These are phyloP conservation scores for Oenanthe melanoleuca DNA, from an alignment of 2,113 vertebrate species.

Conservation along the genomic window DNA sequence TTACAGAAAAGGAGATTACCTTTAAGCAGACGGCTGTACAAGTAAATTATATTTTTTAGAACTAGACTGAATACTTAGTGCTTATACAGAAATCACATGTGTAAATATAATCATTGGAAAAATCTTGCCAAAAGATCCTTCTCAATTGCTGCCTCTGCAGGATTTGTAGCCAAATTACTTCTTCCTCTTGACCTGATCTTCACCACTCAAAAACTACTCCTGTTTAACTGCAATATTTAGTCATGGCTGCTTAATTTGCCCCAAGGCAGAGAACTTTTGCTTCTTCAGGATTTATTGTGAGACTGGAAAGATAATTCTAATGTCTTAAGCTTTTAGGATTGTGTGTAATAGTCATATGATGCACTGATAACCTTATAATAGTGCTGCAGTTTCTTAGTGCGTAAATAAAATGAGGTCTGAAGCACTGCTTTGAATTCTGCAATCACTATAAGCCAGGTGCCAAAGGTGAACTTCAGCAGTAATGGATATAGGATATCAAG, in stretches of 20 bases:
- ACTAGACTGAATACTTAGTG: background rate
- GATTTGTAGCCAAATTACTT: background rate
- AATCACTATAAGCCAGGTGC: background rate
- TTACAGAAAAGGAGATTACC: background rate
- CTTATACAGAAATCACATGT: background rate
- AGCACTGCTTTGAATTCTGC: background rate
- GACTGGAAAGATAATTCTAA: background rate
- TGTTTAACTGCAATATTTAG: background rate
- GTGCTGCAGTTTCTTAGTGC: background rate
- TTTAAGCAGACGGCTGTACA: background rate
- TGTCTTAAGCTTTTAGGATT: background rate
- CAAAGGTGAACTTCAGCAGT: background rate
- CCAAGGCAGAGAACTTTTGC: background rate
- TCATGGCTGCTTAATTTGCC: background rate
- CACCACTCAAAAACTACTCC: background rate
- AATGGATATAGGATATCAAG: background rate
- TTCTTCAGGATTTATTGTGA: background rate
- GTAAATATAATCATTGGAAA: background rate
- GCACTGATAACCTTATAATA: background rate
- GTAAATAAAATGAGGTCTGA: background rate
- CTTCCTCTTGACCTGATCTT: background rate
- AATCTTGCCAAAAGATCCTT: background rate
- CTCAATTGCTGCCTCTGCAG: background rate
- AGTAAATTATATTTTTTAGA: background rate
- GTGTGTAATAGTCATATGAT: background rate